Percentiles rank a stretch among this genome's conserved stretches.
Conservation (phyloP, 2,888 invertebrate genomes). For the Melolontha melolontha region DNA sequence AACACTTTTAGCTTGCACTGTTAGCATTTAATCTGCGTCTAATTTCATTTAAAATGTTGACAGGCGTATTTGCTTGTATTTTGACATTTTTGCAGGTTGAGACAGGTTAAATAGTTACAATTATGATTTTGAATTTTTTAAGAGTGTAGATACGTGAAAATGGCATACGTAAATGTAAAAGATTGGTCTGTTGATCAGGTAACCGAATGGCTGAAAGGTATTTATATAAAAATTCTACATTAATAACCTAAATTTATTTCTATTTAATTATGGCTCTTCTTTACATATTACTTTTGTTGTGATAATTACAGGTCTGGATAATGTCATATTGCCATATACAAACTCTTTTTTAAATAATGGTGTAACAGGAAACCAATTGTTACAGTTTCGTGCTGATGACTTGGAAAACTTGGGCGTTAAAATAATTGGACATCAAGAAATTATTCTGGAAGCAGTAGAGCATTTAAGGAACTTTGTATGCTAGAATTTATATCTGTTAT, state of each 20-base stretch:
- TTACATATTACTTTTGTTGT: background rate
- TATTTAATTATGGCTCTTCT: constrained; percentile 13
- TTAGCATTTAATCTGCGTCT: background rate
- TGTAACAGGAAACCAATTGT: constrained; percentile 84
- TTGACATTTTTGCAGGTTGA: constrained; percentile 39
- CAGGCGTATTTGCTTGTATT: background rate
- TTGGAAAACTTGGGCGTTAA: constrained; percentile 87
- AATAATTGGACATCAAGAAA: constrained; percentile 93
- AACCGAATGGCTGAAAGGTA: constrained; percentile 91
- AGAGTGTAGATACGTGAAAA: constrained; percentile 56
- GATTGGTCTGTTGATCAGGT: constrained; percentile 94
- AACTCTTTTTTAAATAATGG: constrained; percentile 84
- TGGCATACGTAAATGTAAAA: constrained; percentile 87
- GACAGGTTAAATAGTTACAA: constrained; percentile 22
- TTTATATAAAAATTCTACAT: constrained; percentile 45
- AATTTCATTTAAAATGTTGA: constrained; percentile 1
- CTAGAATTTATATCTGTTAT: constrained; percentile 46
- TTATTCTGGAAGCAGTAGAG: constrained; percentile 92
- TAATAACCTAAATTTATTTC: constrained; percentile 13
- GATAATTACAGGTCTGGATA: constrained; percentile 77
- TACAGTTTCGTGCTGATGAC: constrained; percentile 89
- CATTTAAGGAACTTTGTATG: constrained; percentile 89
- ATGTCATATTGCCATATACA: constrained; percentile 82
- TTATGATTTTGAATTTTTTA: constrained; percentile 13
- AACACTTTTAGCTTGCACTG: too few relatives aligned